Evolutionary conservation across 1,140 invertebrate species (phyloP).

Genomic region (Drosophila ogumai): DNA sequence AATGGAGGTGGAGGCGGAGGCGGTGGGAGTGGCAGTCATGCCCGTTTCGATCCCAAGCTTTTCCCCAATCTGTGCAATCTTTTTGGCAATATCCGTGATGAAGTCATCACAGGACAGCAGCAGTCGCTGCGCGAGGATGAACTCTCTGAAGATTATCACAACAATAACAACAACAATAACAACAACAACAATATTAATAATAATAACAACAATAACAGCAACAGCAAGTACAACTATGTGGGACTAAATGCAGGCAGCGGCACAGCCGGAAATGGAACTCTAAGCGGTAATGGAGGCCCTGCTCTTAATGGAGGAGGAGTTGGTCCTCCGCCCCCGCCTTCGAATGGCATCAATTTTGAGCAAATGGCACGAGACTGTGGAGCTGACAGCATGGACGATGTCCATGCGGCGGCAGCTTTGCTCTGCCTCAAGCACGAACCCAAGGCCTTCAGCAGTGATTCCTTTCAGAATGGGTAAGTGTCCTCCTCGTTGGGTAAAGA

Average conservation of each 20-base stretch:
- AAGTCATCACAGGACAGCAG: conserved; percentile 16
- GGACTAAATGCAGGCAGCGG: conserved; percentile 16
- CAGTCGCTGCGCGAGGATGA: conserved; percentile 53
- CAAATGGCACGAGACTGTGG: conserved; percentile 77
- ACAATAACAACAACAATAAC: conserved; percentile 53
- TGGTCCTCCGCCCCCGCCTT: background rate
- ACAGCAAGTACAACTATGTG: conserved; percentile 52
- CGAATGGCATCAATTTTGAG: conserved; percentile 70
- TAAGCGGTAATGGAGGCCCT: background rate
- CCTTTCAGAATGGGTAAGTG: conserved; percentile 81
- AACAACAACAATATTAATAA: conserved; percentile 24
- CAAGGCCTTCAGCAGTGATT: conserved; percentile 79
- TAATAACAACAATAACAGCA: conserved; percentile 24
- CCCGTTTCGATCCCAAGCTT: conserved; percentile 78
- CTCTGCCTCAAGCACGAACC: conserved; percentile 91
- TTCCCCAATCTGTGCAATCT: conserved; percentile 80
- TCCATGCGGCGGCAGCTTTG: conserved; percentile 93
- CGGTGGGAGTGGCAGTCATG: conserved; percentile 36
- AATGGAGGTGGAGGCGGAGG: background rate
- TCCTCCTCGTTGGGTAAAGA: background rate
- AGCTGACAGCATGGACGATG: conserved; percentile 88
- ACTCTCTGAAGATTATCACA: conserved; percentile 60
- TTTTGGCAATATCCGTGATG: conserved; percentile 70
- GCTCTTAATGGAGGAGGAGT: background rate
- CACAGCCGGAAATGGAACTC: background rate